Percentiles rank a stretch among this genome's conserved stretches.
Evolutionary conservation across 1,140 invertebrate species (phyloP).

Genomic region (Formica selysi): DNA sequence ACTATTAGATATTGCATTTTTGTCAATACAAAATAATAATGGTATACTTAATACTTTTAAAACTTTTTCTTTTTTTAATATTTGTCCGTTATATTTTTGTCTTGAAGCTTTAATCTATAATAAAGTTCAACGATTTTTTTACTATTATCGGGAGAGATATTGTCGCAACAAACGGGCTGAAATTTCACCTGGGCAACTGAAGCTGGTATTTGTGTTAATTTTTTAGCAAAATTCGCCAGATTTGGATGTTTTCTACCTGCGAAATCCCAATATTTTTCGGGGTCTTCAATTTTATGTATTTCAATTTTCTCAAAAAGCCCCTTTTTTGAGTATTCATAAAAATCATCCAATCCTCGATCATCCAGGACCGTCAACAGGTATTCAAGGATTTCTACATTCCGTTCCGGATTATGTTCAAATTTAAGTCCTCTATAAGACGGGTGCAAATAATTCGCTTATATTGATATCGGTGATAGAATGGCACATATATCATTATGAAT

Average conservation of each 20-base stretch:
- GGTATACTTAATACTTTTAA: too few species aligned
- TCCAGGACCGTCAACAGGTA: neutral
- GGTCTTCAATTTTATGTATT: slow-evolving; percentile 24
- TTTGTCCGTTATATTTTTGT: slow-evolving; percentile 27
- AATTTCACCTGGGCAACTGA: slow-evolving; percentile 4
- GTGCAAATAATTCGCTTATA: slow-evolving; percentile 9
- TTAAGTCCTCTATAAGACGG: slow-evolving; percentile 18
- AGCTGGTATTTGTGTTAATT: slow-evolving; percentile 25
- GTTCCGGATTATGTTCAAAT: slow-evolving; percentile 12
- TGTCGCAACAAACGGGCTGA: neutral
- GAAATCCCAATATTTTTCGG: slow-evolving; percentile 35
- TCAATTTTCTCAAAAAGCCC: neutral
- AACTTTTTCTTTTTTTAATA: slow-evolving; percentile 17
- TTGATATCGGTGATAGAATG: slow-evolving; percentile 16
- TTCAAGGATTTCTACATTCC: slow-evolving; percentile 15
- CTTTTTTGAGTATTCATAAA: slow-evolving; percentile 17
- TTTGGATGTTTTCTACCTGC: slow-evolving; percentile 7
- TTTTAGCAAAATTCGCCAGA: slow-evolving; percentile 18
- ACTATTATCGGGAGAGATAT: neutral
- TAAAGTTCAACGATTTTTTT: slow-evolving; percentile 19
- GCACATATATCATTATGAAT: slow-evolving; percentile 13
- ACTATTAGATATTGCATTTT: too few species aligned
- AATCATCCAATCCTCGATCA: slow-evolving; percentile 6
- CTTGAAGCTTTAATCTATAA: slow-evolving; percentile 29
- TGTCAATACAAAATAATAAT: too few species aligned